Base-by-base conservation (phyloP, 2,888 invertebrate genomes). In the Pecten maximus region DNA sequence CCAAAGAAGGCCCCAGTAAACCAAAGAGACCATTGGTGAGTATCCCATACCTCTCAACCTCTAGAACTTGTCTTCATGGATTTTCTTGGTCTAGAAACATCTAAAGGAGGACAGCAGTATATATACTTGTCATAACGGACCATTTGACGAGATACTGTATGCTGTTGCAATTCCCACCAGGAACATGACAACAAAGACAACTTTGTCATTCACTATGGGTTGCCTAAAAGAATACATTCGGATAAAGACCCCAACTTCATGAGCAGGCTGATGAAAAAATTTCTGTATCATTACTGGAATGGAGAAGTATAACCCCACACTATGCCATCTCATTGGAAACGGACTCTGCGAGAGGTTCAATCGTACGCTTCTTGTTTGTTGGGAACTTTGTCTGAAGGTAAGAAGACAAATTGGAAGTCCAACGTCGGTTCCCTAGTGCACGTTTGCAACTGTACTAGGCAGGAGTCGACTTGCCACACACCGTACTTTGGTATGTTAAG, bases 11-110 rank as follows among this genome's bases (percentile, higher is more conserved):
- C n/a, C n/a, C n/a, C n/a, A n/a, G n/a, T n/a, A 39, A 28, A 40
- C 23, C 87, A 87, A 8, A 87, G 87, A 39, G 87, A 87, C 87
- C 87, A 8, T 40, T 87, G 28, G 40, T 40, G 23, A 87, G 19
- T 35, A 39, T 87, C n/a, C 23, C 28, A 40, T 8, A 87, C 87
- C 28, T 8, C 4, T 44, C 44, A 44, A 12, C 44, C 44, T 44
- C 44, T 44, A 12, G 44, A 44, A 44, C 44, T 87, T n/a, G 87
- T 87, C 23, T 87, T 19, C 40, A 10, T 87, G 87, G 87, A 87
- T 40, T 87, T 39, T 39, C 87, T 87, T 39, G 40, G 35, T 19
- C 40, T 87, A 12, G 87, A 87, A 40, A 39, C 87, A 39, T 87
- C 87, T 16, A 23, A 28, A 40, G 40, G 4, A 12, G 44, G 44